A percentile compares a stretch with the other conserved stretches of the same genome.
phyloP scores from a whole-genome alignment of 2,113 vertebrate genomes.

The Collichthys lucidus region DNA sequence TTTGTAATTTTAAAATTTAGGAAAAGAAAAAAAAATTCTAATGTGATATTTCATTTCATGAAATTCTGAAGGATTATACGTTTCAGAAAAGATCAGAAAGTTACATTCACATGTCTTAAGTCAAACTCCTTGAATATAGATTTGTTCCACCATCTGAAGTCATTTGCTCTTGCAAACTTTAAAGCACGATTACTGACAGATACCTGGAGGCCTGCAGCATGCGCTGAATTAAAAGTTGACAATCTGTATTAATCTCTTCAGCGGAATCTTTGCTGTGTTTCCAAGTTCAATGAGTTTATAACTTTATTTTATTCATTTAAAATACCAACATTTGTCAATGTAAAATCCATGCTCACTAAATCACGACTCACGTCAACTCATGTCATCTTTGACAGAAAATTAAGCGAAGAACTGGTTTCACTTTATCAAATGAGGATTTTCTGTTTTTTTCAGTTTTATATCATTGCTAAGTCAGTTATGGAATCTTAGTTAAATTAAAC shows the following conservation, averaged over 20 bases:
- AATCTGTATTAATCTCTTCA: slow-evolving; percentile 1
- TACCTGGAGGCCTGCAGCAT: slow-evolving; percentile 5
- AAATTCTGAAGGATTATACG: not conserved
- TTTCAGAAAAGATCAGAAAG: not conserved
- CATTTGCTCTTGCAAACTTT: not conserved
- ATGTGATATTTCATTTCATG: not conserved
- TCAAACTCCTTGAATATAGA: slow-evolving; percentile 9
- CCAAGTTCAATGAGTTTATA: slow-evolving; percentile 15
- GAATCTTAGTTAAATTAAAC: not conserved
- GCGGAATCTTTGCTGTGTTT: not conserved
- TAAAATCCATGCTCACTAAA: not conserved
- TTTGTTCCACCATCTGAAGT: slow-evolving; percentile 12
- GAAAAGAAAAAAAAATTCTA: too few relatives aligned
- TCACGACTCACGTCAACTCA: not conserved
- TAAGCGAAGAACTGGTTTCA: not conserved
- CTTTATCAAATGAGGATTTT: not conserved
- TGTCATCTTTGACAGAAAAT: not conserved
- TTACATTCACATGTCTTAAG: not conserved
- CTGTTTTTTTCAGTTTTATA: not conserved
- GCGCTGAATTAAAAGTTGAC: slow-evolving; percentile 23
- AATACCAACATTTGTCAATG: not conserved
- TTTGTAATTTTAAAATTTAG: too few relatives aligned
- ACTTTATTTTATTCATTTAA: not conserved
- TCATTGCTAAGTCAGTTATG: not conserved
- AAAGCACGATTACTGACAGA: slow-evolving; percentile 1